These are phyloP conservation scores for Trichomalopsis sarcophagae DNA, from an alignment of 1,140 invertebrate species.

Conservation along the genomic window DNA sequence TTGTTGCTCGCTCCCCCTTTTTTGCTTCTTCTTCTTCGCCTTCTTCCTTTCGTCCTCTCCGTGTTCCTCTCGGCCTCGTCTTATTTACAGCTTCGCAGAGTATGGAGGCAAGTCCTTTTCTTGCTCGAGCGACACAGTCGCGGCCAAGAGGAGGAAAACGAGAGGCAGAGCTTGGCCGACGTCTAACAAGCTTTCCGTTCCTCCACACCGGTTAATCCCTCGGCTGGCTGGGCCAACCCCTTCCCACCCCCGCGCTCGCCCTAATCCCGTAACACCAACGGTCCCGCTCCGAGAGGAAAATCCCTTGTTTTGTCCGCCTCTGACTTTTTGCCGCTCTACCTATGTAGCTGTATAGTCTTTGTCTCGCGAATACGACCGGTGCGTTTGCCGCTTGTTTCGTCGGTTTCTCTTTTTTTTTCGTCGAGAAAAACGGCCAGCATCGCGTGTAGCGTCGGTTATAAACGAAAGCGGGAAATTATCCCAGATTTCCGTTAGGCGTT, in stretches of 20 bases:
- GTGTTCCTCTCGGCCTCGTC: neutral
- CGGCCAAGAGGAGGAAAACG: constrained; percentile 35
- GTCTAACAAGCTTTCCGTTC: constrained; percentile 47
- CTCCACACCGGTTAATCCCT: constrained; percentile 14
- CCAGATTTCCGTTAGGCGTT: no score
- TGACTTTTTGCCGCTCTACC: neutral
- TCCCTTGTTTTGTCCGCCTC: neutral
- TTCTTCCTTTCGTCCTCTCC: neutral
- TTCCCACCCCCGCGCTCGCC: neutral
- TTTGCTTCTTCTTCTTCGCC: neutral
- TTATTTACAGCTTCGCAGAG: constrained; percentile 39
- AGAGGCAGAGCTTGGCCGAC: neutral
- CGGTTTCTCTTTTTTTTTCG: neutral
- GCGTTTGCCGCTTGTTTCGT: neutral
- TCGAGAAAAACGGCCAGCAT: no score
- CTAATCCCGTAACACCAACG: neutral
- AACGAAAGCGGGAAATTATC: no score
- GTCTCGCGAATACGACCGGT: neutral
- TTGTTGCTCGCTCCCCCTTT: neutral
- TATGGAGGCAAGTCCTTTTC: constrained; percentile 18
- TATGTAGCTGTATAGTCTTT: neutral
- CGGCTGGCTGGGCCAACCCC: neutral
- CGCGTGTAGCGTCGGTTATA: no score
- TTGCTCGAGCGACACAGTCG: constrained; percentile 19
- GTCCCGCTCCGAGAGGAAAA: neutral